These are phyloP conservation scores for Mesoclemmys tuberculata DNA, from an alignment of 2,113 vertebrate genomes.

Conservation along the genomic window DNA sequence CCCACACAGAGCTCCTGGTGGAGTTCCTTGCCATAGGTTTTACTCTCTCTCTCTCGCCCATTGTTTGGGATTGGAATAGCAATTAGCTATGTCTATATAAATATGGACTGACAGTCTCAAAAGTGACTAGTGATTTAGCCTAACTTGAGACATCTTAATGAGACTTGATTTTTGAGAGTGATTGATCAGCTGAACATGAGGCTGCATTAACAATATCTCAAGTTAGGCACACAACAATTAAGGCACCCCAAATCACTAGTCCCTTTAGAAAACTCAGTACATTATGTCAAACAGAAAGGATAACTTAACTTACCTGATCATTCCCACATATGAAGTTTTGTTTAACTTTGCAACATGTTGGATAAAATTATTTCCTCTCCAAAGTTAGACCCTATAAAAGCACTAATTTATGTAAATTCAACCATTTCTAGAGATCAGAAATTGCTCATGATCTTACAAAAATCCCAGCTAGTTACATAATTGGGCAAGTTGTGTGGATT, in stretches of 20 bases:
- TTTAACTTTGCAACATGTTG: slow-evolving; percentile 28
- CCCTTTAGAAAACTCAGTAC: not conserved
- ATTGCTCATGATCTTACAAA: slow-evolving; percentile 24
- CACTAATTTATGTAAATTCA: slow-evolving; percentile 40
- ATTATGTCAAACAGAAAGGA: not conserved
- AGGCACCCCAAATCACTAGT: not conserved
- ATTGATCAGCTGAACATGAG: not conserved
- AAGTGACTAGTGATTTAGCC: not conserved
- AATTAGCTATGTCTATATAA: not conserved
- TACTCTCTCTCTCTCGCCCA: not conserved
- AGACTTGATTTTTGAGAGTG: not conserved
- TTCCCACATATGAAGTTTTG: not conserved
- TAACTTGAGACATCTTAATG: not conserved
- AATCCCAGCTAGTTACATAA: slow-evolving; percentile 41
- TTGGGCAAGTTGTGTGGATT: slow-evolving; percentile 44
- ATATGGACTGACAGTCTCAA: not conserved
- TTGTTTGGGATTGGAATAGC: not conserved
- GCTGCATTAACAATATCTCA: not conserved
- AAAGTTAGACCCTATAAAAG: slow-evolving; percentile 34
- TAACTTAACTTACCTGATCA: slow-evolving; percentile 7
- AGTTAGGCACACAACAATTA: not conserved
- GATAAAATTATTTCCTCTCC: slow-evolving; percentile 13
- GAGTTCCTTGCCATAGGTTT: not conserved
- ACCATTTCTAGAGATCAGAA: slow-evolving; percentile 42
- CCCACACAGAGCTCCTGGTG: not conserved